Base-by-base conservation (phyloP, 1,140 invertebrate genomes). In the Ericerus pela region DNA sequence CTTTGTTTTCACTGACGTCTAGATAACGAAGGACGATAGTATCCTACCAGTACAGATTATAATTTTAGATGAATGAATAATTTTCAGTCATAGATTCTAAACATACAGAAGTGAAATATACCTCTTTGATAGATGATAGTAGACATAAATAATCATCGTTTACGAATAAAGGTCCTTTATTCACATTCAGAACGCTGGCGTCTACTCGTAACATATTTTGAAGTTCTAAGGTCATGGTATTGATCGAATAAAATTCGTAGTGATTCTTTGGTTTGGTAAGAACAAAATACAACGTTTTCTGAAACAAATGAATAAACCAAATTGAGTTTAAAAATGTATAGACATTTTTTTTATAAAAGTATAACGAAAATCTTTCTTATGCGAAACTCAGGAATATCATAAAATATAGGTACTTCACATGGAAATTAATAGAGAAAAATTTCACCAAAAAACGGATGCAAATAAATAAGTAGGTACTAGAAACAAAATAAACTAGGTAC, bases 1-100 rank as follows among this genome's bases (percentile, higher is more conserved):
- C 22, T 10, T 47, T 47, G 20, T 24, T 47, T 20, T 47, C 41
- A 5, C 22, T 16, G 22, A 47, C 26, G 22, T 47, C 41, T 24
- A 47, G 22, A 8, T 81, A 81, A 61, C 84, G 75, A 36, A 90
- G 82, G 5, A 85, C 80, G 69, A 90, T 85, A 56, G 79, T 84
- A 67, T 90, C 87, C 85, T 89, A 65, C 18, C 22, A 47, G 26
- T 24, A 16, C 14, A 8, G 20, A 47, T 8, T 47, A 14, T 3
- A 22, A 14, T 47, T 16, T 41, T 41, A 16, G 20, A 41, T 22
- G 20, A 3, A 47, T 38, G 26, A 47, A 12, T 8, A 10, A 22
- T 24, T 47, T 47, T 22, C 16, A 3, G 3, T 47, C 3, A 14
- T n/a, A n/a, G n/a, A n/a, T n/a, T n/a, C n/a, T 33, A 33, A 8